Conservation (phyloP, 2,888 invertebrate species). For the Lasius fuliginosus region DNA sequence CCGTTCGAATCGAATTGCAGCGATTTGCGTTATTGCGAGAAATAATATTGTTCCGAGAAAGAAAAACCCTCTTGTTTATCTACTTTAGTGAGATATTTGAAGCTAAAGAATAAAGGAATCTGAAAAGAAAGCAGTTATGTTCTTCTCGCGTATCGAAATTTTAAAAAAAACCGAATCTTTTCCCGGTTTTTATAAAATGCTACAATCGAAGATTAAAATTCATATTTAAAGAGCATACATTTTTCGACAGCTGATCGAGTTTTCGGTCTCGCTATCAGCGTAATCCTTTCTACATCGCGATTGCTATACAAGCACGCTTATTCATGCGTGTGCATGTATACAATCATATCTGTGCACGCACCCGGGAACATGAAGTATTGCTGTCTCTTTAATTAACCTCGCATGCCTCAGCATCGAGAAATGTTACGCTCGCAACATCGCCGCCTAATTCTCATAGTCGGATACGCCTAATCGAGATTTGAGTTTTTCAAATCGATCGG, state of each 20-base stretch:
- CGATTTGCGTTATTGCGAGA: background rate
- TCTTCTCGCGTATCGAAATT: too few species aligned
- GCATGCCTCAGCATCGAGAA: conserved; percentile 75
- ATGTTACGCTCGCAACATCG: conserved; percentile 72
- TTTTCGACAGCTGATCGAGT: too few species aligned
- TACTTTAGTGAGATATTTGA: background rate
- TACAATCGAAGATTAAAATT: background rate
- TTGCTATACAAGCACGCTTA: background rate
- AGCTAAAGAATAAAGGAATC: background rate
- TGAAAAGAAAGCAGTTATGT: background rate
- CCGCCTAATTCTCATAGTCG: conserved; percentile 63
- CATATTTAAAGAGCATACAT: background rate
- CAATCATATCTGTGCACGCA: conserved; percentile 14
- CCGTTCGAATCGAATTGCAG: background rate
- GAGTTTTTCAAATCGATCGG: conserved; percentile 59
- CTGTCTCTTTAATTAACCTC: conserved; percentile 83
- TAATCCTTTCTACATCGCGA: background rate
- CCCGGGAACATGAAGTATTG: conserved; percentile 58
- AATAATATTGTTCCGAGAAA: background rate
- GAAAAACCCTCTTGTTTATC: background rate
- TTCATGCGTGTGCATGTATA: conserved; percentile 11
- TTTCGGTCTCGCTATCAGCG: background rate
- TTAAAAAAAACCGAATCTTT: background rate
- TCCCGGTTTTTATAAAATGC: background rate
- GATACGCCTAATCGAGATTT: conserved; percentile 61